Conservation (phyloP, 2,888 invertebrate species). For the Tenthredo livida region DNA sequence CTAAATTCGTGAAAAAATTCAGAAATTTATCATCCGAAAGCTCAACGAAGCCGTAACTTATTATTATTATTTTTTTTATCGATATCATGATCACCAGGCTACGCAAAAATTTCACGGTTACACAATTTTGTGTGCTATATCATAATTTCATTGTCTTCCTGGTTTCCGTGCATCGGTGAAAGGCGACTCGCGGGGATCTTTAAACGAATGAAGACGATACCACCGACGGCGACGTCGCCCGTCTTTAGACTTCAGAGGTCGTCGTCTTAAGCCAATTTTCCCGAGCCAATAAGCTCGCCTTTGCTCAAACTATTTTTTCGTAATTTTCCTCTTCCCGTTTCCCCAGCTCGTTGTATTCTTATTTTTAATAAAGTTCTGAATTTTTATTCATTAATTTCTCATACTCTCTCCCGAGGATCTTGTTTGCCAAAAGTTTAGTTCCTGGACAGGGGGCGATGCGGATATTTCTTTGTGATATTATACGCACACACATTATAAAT, state of each 20-base stretch:
- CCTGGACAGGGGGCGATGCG: not conserved
- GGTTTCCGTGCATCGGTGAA: constrained; percentile 13
- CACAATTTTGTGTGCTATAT: not conserved
- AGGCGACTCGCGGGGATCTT: constrained; percentile 43
- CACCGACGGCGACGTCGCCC: constrained; percentile 54
- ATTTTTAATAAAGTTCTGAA: constrained; percentile 44
- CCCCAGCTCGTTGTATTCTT: constrained; percentile 57
- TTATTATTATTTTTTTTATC: not conserved
- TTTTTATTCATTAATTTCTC: constrained; percentile 18
- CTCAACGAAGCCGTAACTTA: not conserved
- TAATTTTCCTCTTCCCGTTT: constrained; percentile 50
- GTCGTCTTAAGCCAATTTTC: constrained; percentile 68
- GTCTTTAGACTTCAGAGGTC: constrained; percentile 60
- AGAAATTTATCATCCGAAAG: not conserved
- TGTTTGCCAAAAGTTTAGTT: not conserved
- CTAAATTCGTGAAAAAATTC: not conserved
- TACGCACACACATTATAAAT: not conserved
- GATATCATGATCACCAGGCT: not conserved
- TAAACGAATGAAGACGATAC: constrained; percentile 67
- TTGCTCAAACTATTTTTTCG: constrained; percentile 48
- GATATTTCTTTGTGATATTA: not conserved
- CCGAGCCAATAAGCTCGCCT: constrained; percentile 59
- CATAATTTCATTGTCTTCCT: not conserved
- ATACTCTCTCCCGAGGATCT: not conserved
- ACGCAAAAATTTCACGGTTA: not conserved